Evolutionary conservation across 1,140 invertebrate genomes (phyloP).

Genomic region (Parapsyche elsis): DNA sequence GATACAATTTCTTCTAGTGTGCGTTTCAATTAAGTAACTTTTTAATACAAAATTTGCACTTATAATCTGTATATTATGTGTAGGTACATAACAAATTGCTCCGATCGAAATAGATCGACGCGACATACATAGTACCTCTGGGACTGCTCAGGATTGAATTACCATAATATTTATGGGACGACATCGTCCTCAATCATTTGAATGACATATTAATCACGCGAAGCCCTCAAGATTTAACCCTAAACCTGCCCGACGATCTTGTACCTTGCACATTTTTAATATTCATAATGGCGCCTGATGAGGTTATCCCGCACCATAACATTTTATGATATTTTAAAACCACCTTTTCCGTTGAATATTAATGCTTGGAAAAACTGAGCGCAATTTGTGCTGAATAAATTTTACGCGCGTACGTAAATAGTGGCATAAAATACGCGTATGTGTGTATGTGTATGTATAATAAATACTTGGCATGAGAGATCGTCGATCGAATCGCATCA

Average conservation of each 20-base stretch:
- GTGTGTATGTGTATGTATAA: no score
- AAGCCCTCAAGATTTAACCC: background rate
- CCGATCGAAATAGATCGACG: no score
- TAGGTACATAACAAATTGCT: no score
- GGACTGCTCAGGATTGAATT: constrained; percentile 3
- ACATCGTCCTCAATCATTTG: constrained; percentile 22
- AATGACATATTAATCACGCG: constrained; percentile 31
- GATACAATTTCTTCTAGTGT: no score
- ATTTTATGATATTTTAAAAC: background rate
- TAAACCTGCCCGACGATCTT: background rate
- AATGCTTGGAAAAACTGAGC: background rate
- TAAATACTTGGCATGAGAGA: background rate
- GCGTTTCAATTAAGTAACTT: no score
- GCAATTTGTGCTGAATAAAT: background rate
- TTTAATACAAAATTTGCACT: no score
- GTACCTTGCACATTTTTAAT: background rate
- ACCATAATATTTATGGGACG: constrained; percentile 24
- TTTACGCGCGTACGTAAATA: background rate
- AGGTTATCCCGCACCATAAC: constrained; percentile 8
- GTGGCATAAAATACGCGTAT: no score
- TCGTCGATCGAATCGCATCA: background rate
- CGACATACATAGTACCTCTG: no score
- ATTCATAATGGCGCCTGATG: constrained; percentile 17
- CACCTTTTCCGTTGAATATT: background rate
- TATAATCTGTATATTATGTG: no score